These are phyloP conservation scores for Ormyrus thymus DNA, from an alignment of 2,888 invertebrate species.

Conservation along the genomic window DNA sequence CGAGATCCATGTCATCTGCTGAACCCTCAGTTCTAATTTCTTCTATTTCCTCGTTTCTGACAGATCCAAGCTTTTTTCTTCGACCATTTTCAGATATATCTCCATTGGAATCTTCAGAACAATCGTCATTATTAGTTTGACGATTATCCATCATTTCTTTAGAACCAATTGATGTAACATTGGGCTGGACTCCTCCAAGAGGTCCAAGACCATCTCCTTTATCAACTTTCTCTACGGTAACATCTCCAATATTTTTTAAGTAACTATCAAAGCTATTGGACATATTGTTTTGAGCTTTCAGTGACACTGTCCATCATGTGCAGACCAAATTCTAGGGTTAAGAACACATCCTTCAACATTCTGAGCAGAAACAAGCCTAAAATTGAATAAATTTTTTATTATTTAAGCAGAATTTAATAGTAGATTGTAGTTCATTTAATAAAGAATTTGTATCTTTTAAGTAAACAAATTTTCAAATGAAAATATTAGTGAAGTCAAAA, in stretches of 20 bases:
- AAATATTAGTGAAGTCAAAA: too few species aligned
- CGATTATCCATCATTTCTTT: conserved; percentile 63
- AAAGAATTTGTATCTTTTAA: conserved; percentile 1
- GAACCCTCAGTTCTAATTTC: conserved; percentile 72
- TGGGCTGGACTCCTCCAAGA: conserved; percentile 57
- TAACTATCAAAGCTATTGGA: conserved; percentile 77
- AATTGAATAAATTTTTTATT: conserved; percentile 33
- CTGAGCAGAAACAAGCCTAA: conserved; percentile 19
- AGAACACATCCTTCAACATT: conserved; percentile 29
- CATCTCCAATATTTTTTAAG: conserved; percentile 79
- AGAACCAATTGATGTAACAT: conserved; percentile 57
- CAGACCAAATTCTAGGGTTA: not conserved
- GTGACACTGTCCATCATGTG: conserved; percentile 30
- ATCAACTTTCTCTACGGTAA: conserved; percentile 78
- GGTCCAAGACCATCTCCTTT: conserved; percentile 66
- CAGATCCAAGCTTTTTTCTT: conserved; percentile 39
- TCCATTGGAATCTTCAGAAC: conserved; percentile 74
- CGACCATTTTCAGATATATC: conserved; percentile 72
- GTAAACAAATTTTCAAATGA: too few species aligned
- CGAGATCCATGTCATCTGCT: conserved; percentile 73
- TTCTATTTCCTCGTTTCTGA: conserved; percentile 62
- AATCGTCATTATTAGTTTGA: conserved; percentile 67
- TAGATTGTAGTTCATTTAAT: not conserved
- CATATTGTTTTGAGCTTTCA: conserved; percentile 60
- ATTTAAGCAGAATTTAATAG: not conserved